phyloP scores from a whole-genome alignment of 2,113 vertebrate species.

The Cervus canadensis region DNA sequence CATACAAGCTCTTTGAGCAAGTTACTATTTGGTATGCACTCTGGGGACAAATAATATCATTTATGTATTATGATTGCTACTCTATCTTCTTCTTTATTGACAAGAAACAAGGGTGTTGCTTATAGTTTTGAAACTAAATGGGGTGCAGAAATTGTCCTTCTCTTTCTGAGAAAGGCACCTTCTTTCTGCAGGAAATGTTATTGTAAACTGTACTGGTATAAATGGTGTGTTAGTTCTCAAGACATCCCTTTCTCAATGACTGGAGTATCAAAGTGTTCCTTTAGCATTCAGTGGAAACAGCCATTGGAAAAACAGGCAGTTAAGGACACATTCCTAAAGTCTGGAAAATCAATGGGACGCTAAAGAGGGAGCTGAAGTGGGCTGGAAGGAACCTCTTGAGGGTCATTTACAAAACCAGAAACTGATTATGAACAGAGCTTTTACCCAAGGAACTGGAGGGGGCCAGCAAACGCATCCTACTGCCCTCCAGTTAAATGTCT shows the following conservation, averaged over 20 bases:
- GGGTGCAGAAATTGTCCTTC: conserved; percentile 69
- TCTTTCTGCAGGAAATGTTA: conserved; percentile 75
- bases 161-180: conserved; percentile 65
- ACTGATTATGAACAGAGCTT: conserved; percentile 80
- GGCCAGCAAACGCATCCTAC: conserved; percentile 75
- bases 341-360: conserved; percentile 81
- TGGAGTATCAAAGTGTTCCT: conserved; percentile 75
- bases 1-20: conserved; percentile 30
- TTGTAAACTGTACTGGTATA: conserved; percentile 73
- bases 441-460: conserved; percentile 78
- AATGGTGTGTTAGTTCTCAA: conserved; percentile 78
- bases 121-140: conserved; percentile 74
- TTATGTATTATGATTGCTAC: conserved; percentile 54
- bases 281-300: conserved; percentile 71
- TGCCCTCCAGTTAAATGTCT: conserved; percentile 79
- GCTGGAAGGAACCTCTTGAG: conserved; percentile 80
- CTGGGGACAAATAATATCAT: conserved; percentile 57
- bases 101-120: conserved; percentile 71
- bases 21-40: conserved; percentile 49
- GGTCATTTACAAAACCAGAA: conserved; percentile 78
- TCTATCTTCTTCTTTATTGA: conserved; percentile 60
- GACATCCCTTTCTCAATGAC: conserved; percentile 65
- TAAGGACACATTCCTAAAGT: conserved; percentile 78
- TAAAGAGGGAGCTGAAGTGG: conserved; percentile 81
- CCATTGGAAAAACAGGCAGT: conserved; percentile 72